phyloP scores from a whole-genome alignment of 2,797 vertebrate genomes.

The Microchirus variegatus region DNA sequence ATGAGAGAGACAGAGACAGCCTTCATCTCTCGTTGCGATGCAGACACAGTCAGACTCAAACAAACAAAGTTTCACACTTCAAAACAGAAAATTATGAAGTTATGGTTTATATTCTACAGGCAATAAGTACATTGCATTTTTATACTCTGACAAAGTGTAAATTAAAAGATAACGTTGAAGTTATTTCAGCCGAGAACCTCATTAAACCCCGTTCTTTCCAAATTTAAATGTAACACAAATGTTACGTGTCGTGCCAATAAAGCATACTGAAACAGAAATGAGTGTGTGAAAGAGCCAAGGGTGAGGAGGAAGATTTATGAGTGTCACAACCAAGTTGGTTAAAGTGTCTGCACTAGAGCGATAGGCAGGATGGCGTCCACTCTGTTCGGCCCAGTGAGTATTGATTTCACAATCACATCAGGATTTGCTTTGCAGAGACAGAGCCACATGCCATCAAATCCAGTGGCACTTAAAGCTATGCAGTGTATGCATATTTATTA shows the following conservation, averaged over 20 bases:
- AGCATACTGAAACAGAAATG: constrained; percentile 10
- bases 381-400: constrained; percentile 32
- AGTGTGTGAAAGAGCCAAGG: constrained; percentile 10
- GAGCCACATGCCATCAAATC: constrained; percentile 7
- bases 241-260: background rate
- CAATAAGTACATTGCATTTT: no score
- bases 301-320: constrained; percentile 15
- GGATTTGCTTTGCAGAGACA: constrained; percentile 21
- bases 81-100: no score
- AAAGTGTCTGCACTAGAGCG: constrained; percentile 24
- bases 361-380: constrained; percentile 29
- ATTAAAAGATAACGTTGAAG: no score
- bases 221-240: constrained; percentile 1
- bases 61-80: background rate
- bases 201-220: no score
- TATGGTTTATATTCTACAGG: no score
- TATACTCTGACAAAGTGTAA: no score
- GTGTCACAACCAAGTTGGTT: constrained; percentile 32
- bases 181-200: no score
- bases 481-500: constrained; percentile 1
- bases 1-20: background rate
- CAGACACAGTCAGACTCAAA: background rate
- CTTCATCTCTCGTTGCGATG: background rate
- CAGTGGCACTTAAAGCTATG: constrained; percentile 1
- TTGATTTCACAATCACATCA: constrained; percentile 54